phyloP scores from a whole-genome alignment of 2,113 vertebrate genomes.

The Phyllopteryx taeniolatus region DNA sequence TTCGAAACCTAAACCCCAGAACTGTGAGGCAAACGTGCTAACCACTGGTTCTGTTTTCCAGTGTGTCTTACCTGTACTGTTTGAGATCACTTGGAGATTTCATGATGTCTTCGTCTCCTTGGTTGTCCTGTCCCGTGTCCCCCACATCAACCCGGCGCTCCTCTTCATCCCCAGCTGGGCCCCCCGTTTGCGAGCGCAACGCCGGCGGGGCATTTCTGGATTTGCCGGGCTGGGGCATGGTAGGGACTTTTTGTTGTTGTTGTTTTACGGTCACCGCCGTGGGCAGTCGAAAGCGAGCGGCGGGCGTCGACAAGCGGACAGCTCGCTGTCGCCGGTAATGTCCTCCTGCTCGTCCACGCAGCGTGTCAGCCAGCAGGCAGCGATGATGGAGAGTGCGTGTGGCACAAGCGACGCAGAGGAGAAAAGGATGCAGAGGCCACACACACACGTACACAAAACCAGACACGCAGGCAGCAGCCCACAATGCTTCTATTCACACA shows the following conservation, averaged over 20 bases:
- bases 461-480: conserved; percentile 20
- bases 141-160: conserved; percentile 17
- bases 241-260: conserved; percentile 28
- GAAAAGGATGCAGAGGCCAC: conserved; percentile 13
- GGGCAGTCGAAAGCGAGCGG: conserved; percentile 42
- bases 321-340: conserved; percentile 33
- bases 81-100: conserved; percentile 96
- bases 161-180: conserved; percentile 13
- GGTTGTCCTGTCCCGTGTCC: conserved; percentile 40
- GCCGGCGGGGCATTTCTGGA: conserved; percentile 36
- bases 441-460: conserved; percentile 1
- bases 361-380: conserved; percentile 56
- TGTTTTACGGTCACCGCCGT: conserved; percentile 20
- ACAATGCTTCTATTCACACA: conserved; percentile 63
- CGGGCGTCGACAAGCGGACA: conserved; percentile 40
- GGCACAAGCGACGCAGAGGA: conserved; percentile 2
- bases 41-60: too few species aligned
- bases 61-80: conserved; percentile 83
- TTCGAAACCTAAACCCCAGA: not conserved
- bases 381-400: conserved; percentile 43
- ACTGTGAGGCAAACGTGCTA: not conserved
- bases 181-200: conserved; percentile 25
- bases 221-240: conserved; percentile 69
- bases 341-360: conserved; percentile 35
- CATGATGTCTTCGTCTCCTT: conserved; percentile 81